phyloP scores from a whole-genome alignment of 2,888 invertebrate species.

The Agonopterix arenella region DNA sequence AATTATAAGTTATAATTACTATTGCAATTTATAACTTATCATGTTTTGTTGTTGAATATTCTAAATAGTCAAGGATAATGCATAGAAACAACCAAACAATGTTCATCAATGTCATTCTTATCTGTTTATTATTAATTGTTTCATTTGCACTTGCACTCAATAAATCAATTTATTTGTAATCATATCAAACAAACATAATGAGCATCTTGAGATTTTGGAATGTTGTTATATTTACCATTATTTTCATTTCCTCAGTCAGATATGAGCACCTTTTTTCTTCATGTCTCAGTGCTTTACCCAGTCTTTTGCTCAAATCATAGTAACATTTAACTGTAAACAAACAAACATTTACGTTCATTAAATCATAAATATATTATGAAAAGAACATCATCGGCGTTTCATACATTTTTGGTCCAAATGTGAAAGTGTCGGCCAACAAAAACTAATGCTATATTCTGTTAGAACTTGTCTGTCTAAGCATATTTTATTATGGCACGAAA shows the following conservation, averaged over 20 bases:
- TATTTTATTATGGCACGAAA: too few relatives aligned
- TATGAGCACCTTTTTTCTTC: slow-evolving; percentile 95
- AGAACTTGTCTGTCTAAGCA: too few relatives aligned
- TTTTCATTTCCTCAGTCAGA: slow-evolving; percentile 91
- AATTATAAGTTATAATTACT: too few relatives aligned
- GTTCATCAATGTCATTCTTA: too few relatives aligned
- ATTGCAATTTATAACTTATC: too few relatives aligned
- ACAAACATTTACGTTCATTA: not conserved
- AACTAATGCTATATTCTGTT: too few relatives aligned
- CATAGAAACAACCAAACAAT: not conserved
- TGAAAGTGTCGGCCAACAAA: too few relatives aligned
- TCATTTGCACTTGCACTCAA: not conserved
- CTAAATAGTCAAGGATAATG: not conserved
- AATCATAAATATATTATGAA: too few relatives aligned
- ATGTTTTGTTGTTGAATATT: not conserved
- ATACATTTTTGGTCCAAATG: too few relatives aligned
- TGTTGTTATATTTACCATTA: slow-evolving; percentile 78
- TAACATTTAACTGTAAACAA: slow-evolving; percentile 87
- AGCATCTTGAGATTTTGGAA: not conserved
- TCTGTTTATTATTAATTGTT: too few relatives aligned
- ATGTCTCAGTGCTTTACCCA: slow-evolving; percentile 91
- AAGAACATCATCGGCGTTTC: too few relatives aligned
- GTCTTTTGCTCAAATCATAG: slow-evolving; percentile 93
- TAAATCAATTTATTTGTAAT: not conserved
- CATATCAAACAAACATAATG: not conserved